phyloP scores from a whole-genome alignment of 2,888 invertebrate genomes.

The Drosophila dives region DNA sequence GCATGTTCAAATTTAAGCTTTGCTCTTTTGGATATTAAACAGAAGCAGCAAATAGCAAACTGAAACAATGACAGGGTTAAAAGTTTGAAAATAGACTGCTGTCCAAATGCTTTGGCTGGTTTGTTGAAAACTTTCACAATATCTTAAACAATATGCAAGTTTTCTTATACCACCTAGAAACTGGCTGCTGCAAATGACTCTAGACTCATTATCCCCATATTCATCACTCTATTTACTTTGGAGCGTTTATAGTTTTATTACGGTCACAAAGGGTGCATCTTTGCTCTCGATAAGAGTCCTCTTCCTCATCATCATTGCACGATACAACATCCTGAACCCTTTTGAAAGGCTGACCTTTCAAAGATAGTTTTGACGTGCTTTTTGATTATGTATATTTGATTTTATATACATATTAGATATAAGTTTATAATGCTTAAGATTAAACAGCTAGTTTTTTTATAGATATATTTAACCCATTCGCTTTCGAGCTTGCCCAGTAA shows the following conservation, averaged over 20 bases:
- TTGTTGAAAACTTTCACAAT: neutral
- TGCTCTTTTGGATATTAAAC: too few species aligned
- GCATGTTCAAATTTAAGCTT: neutral
- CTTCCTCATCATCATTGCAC: neutral
- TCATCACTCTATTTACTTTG: neutral
- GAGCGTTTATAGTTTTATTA: neutral
- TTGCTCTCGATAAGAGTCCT: neutral
- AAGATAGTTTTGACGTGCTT: neutral
- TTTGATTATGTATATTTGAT: neutral
- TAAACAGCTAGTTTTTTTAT: neutral
- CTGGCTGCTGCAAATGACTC: neutral
- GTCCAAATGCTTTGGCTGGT: neutral
- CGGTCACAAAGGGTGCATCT: neutral
- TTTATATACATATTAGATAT: neutral
- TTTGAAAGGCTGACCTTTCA: neutral
- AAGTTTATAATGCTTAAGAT: neutral
- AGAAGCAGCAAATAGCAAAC: too few species aligned
- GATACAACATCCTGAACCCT: neutral
- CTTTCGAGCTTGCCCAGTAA: too few species aligned
- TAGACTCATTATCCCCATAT: neutral
- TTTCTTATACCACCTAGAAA: neutral
- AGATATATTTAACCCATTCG: too few species aligned
- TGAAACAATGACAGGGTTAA: too few species aligned
- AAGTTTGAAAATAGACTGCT: too few species aligned
- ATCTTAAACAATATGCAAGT: neutral